Evolutionary conservation across 2,113 vertebrate genomes (phyloP).

Genomic region (Catagonus wagneri): DNA sequence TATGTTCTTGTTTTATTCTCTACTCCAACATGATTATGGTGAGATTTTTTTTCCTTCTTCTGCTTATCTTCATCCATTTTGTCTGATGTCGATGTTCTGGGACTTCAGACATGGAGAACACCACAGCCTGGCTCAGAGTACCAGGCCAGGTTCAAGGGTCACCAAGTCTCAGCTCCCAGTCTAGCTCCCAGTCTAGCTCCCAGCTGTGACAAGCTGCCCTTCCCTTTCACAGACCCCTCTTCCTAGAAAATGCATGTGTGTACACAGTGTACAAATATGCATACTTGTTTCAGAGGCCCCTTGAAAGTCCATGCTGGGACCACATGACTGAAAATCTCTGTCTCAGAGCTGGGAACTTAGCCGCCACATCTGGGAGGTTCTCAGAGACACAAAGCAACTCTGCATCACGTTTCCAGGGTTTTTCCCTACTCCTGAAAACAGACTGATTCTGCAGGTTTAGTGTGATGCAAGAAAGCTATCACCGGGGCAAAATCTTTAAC

Average conservation of each 20-base stretch:
- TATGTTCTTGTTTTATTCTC: background rate
- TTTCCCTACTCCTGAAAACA: background rate
- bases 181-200: background rate
- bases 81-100: background rate
- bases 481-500: background rate
- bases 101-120: background rate
- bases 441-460: background rate
- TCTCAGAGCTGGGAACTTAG: background rate
- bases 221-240: background rate
- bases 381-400: background rate
- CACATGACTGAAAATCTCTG: background rate
- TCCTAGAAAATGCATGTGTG: background rate
- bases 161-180: background rate
- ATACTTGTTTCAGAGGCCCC: background rate
- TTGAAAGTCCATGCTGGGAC: background rate
- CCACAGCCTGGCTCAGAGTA: background rate
- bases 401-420: background rate
- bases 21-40: background rate
- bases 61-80: background rate
- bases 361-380: background rate
- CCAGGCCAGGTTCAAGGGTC: background rate
- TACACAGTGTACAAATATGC: background rate
- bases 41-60: background rate
- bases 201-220: background rate
- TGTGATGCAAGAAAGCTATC: background rate